phyloP scores from a whole-genome alignment of 2,888 invertebrate species.

The Hirtodrosophila confusa region DNA sequence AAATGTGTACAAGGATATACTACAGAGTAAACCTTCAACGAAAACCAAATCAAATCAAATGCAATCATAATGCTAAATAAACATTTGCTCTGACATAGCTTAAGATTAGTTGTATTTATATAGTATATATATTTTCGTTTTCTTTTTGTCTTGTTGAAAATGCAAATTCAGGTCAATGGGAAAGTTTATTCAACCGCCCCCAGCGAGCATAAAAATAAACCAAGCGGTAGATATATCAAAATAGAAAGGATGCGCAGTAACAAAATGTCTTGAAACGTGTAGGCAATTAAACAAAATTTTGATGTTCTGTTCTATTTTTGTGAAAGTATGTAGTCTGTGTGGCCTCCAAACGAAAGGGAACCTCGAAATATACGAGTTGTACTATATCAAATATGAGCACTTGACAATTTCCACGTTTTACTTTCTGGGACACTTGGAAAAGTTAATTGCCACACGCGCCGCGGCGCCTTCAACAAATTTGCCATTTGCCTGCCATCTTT shows the following conservation, averaged over 20 bases:
- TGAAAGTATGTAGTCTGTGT: not conserved
- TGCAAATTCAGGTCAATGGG: conserved; percentile 73
- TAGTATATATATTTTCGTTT: conserved; percentile 18
- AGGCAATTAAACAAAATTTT: conserved; percentile 8
- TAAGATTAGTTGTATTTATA: conserved; percentile 15
- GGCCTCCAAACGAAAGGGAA: conserved; percentile 25
- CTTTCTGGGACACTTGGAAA: conserved; percentile 10
- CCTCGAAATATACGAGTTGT: not conserved
- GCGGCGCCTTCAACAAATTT: conserved; percentile 22
- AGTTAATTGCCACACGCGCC: conserved; percentile 51
- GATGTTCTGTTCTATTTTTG: not conserved
- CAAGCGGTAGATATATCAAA: conserved; percentile 1
- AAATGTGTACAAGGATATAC: conserved; percentile 56
- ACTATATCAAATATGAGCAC: conserved; percentile 1
- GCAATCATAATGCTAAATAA: conserved; percentile 18
- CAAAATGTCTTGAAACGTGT: conserved; percentile 17
- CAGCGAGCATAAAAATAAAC: conserved; percentile 43
- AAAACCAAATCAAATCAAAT: conserved; percentile 6
- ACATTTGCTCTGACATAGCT: conserved; percentile 14
- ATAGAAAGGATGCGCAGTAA: conserved; percentile 36
- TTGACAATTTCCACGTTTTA: conserved; percentile 7
- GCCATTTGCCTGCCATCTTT: conserved; percentile 29
- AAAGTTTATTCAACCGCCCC: conserved; percentile 69
- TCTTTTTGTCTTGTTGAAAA: conserved; percentile 2
- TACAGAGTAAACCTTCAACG: not conserved